A percentile compares a stretch with the other conserved stretches of the same genome.
These are phyloP conservation scores for Noctua janthina DNA, from an alignment of 2,888 invertebrate species.

Conservation along the genomic window DNA sequence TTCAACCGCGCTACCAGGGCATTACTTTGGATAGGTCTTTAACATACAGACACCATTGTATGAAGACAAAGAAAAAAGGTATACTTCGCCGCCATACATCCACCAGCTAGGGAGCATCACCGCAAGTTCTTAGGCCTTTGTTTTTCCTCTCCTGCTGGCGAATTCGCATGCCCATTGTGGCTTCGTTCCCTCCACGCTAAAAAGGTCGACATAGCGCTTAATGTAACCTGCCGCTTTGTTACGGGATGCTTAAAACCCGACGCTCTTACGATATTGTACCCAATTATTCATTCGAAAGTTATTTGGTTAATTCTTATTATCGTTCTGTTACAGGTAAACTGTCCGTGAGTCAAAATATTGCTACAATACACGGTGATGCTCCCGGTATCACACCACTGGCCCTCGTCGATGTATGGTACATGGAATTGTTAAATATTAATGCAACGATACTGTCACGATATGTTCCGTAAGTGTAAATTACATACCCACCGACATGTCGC, in stretches of 20 bases:
- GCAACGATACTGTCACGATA: conserved; percentile 75
- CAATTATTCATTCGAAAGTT: not conserved
- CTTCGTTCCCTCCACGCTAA: no score
- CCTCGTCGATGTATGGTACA: conserved; percentile 86
- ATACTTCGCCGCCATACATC: not conserved
- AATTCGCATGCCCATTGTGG: no score
- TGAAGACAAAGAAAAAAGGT: no score
- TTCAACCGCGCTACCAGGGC: no score
- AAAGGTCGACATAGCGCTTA: no score
- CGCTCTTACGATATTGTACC: no score
- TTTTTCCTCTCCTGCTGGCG: not conserved
- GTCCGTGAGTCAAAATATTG: conserved; percentile 84
- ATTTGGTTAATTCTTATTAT: not conserved
- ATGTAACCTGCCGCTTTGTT: no score
- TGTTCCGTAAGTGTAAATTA: conserved; percentile 75
- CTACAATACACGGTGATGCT: conserved; percentile 83
- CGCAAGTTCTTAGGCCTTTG: not conserved
- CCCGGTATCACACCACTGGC: conserved; percentile 80
- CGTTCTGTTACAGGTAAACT: conserved; percentile 66
- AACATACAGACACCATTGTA: no score
- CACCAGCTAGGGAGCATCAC: not conserved
- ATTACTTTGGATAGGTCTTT: no score
- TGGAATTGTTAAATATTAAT: conserved; percentile 83
- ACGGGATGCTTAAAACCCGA: no score
- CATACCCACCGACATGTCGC: not conserved